Percentiles rank a stretch among this genome's conserved stretches.
phyloP scores from a whole-genome alignment of 2,113 vertebrate species.

The Eptesicus fuscus region DNA sequence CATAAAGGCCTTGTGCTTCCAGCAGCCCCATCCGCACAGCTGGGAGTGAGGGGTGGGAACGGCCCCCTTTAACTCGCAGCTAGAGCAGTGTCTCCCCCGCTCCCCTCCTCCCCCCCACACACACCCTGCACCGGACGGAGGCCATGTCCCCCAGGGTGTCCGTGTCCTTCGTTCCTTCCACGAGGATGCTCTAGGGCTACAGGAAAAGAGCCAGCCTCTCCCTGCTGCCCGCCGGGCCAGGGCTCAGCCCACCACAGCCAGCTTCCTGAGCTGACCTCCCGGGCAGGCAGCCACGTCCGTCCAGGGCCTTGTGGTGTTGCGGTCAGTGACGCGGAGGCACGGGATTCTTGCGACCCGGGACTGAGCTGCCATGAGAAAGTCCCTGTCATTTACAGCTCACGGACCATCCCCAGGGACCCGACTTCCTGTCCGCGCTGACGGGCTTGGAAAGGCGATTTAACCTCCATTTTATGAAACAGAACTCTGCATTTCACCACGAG shows the following conservation, averaged over 20 bases:
- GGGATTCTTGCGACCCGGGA: neutral
- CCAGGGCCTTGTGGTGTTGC: neutral
- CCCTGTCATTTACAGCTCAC: neutral
- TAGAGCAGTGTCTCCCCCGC: neutral
- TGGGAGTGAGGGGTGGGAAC: neutral
- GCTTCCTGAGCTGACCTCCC: neutral
- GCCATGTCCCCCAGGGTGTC: constrained; percentile 18
- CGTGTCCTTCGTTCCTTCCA: neutral
- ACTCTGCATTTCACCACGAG: neutral
- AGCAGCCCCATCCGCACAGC: neutral
- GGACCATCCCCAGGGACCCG: neutral
- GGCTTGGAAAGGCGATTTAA: neutral
- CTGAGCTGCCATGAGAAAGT: neutral
- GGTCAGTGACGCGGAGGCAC: neutral
- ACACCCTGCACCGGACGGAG: neutral
- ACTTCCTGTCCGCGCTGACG: neutral
- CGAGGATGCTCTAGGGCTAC: neutral
- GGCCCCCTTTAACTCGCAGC: neutral
- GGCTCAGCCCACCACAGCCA: too few relatives aligned
- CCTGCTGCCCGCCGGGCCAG: neutral
- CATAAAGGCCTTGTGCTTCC: neutral
- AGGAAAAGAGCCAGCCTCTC: neutral
- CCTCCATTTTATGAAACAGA: neutral
- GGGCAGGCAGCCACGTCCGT: neutral
- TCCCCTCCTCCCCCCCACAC: accelerated